Conservation (phyloP, 2,888 invertebrate genomes). For the Agriopis leucophaearia region DNA sequence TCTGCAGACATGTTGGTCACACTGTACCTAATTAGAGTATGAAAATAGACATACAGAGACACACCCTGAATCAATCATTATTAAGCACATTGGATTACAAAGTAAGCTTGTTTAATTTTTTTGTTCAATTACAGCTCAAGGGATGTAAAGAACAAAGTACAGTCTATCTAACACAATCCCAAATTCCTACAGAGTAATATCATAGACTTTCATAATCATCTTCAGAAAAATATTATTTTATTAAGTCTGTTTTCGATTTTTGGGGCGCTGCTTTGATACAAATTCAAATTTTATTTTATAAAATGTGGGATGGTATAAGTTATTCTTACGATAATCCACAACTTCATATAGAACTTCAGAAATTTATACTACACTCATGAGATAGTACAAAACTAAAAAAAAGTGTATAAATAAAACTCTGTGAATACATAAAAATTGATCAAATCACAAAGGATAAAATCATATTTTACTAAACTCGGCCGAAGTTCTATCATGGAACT, state of each 20-base stretch:
- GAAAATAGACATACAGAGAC: slow-evolving; percentile 34
- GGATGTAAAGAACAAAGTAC: slow-evolving; percentile 35
- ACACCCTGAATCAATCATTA: slow-evolving; percentile 38
- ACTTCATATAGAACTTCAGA: no score
- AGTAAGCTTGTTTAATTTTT: slow-evolving; percentile 34
- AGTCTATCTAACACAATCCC: slow-evolving; percentile 43
- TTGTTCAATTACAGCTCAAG: slow-evolving; percentile 42
- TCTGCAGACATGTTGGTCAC: background rate
- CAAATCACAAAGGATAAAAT: background rate
- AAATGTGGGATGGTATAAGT: no score
- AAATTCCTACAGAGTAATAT: slow-evolving; percentile 46
- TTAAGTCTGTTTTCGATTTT: slow-evolving; percentile 37
- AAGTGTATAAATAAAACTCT: no score
- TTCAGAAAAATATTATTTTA: slow-evolving; percentile 44
- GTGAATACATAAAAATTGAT: background rate
- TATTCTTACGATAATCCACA: no score
- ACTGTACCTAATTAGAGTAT: background rate
- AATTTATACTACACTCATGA: no score
- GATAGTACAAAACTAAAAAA: no score
- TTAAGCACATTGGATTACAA: slow-evolving; percentile 45
- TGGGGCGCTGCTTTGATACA: slow-evolving; percentile 38
- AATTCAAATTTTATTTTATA: no score
- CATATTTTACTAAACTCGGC: background rate
- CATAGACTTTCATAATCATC: slow-evolving; percentile 44
- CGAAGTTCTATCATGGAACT: no score